phyloP scores from a whole-genome alignment of 2,113 vertebrate genomes.

The Elaphurus davidianus region DNA sequence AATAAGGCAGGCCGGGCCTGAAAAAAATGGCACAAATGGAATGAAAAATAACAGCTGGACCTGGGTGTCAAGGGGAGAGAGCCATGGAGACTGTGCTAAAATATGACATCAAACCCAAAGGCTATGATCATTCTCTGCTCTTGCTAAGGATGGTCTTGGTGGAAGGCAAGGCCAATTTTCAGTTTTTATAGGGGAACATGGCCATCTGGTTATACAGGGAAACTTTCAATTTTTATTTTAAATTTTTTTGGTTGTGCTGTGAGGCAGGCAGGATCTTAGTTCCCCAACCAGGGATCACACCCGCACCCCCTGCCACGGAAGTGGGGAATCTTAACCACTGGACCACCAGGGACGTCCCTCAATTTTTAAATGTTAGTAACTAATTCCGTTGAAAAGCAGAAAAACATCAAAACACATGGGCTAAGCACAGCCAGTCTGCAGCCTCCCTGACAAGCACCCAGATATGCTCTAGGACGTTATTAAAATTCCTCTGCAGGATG shows the following conservation, averaged over 20 bases:
- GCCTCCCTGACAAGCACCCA: background rate
- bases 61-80: background rate
- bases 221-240: background rate
- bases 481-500: rapidly evolving
- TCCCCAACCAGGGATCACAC: background rate
- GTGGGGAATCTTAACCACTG: background rate
- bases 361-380: background rate
- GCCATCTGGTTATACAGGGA: background rate
- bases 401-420: background rate
- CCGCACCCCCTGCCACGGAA: rapidly evolving
- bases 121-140: background rate
- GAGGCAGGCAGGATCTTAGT: background rate
- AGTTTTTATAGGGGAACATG: background rate
- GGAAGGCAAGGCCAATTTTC: background rate
- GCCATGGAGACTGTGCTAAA: background rate
- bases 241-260: background rate
- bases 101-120: background rate
- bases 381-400: background rate
- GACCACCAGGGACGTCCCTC: background rate
- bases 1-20: background rate
- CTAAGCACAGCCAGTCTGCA: background rate
- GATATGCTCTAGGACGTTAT: rapidly evolving
- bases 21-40: background rate
- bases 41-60: background rate
- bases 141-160: background rate